Base-by-base conservation (phyloP, 2,797 vertebrate genomes). In the Amniataba percoides region DNA sequence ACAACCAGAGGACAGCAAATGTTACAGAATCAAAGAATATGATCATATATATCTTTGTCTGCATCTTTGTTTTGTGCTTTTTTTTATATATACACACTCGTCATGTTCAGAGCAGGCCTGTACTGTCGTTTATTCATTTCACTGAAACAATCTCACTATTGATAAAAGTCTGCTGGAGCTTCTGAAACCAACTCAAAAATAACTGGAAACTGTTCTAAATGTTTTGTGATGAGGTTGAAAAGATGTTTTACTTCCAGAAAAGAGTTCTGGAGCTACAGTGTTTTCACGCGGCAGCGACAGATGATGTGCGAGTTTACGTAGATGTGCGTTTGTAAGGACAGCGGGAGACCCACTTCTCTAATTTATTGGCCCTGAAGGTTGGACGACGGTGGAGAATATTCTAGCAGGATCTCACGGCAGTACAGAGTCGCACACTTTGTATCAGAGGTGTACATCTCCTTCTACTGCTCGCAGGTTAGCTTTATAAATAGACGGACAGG, bases 361-460 rank as follows among this genome's bases (percentile, higher is more conserved):
- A 74, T 83, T 85, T 72, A 69, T 51, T 84, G 25, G 36, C 45
- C 46, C 45, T 71, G 48, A 72, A 34, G 21, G 43, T 53, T 67
- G 3, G 2, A 71, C 52, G 42, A 55, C 45, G 25, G 64, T 13
- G 11, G 69, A 63, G 67, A 71, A 71, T 46, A 55, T 57, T 58
- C 46, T 49, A 52, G 46, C 34, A 74, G 60, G 42, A 79, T 65
- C 48, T 74, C 43, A 43, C 42, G 42, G 46, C 15, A n/a, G 78
- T 43, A 53, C 36, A 74, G 51, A 66, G 57, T 7, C 49, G 62
- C 23, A 36, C 58, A 72, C 25, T 62, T 52, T 64, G 65, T 63
- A 63, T 74, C 34, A 74, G 49, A 71, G 25, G 34, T 75, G 68
- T 62, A 60, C 7, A 19, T 62, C 58, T 73, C 61, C 49, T 55